Conservation (phyloP, 2,113 vertebrate species). For the Dunckerocampus dactyliophorus region DNA sequence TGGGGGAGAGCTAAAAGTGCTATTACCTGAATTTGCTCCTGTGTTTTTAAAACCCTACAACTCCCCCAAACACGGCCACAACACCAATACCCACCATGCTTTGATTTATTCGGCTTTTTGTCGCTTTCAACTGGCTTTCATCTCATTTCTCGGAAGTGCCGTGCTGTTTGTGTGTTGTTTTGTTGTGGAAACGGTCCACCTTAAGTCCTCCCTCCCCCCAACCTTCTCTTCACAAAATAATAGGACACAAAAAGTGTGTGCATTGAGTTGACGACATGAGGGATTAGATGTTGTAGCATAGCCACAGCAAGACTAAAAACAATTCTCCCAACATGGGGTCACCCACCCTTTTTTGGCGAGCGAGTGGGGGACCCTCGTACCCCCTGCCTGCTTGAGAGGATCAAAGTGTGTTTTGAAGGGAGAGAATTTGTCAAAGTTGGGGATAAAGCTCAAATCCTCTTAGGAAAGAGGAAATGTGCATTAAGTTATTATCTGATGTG, state of each 20-base stretch:
- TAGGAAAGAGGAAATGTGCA: slow-evolving; percentile 25
- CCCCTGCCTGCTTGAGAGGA: slow-evolving; percentile 40
- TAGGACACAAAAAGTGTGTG: slow-evolving; percentile 36
- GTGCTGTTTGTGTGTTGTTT: slow-evolving; percentile 58
- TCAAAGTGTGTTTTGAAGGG: slow-evolving; percentile 39
- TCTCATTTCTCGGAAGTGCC: slow-evolving; percentile 63
- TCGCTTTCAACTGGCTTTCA: slow-evolving; percentile 41
- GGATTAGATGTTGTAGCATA: slow-evolving; percentile 53
- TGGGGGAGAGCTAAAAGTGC: too few relatives aligned
- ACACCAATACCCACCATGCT: slow-evolving; percentile 16
- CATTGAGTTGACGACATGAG: slow-evolving; percentile 50
- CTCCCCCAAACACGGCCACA: too few relatives aligned
- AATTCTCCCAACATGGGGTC: slow-evolving; percentile 44
- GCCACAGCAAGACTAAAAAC: slow-evolving; percentile 60
- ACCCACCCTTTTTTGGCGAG: slow-evolving; percentile 7
- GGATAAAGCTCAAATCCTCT: slow-evolving; percentile 35
- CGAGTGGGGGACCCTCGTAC: slow-evolving; percentile 5
- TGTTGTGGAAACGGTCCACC: slow-evolving; percentile 21
- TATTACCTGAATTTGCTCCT: too few relatives aligned
- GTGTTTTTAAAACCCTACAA: too few relatives aligned
- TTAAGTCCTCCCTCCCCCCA: too few relatives aligned
- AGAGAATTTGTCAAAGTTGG: slow-evolving; percentile 34
- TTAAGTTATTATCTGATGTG: too few relatives aligned
- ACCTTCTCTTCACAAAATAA: slow-evolving; percentile 15
- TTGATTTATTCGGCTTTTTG: slow-evolving; percentile 6